Evolutionary conservation across 1,140 invertebrate species (phyloP).

Genomic region (Drosophila gunungcola): DNA sequence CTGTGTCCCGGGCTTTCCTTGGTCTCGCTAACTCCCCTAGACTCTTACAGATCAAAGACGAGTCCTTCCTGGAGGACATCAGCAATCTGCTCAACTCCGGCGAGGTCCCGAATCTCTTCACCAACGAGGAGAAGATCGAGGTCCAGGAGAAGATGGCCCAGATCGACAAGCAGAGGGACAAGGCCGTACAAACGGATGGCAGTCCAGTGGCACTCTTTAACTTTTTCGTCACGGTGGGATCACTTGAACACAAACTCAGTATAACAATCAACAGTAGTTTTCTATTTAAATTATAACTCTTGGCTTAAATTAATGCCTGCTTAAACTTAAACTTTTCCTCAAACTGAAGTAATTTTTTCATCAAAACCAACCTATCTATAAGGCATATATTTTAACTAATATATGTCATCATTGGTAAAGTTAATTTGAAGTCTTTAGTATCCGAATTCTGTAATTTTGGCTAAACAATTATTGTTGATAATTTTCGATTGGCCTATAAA

Average conservation of each 20-base stretch:
- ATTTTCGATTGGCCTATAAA: too few relatives aligned
- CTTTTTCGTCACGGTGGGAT: conserved; percentile 90
- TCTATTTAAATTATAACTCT: too few relatives aligned
- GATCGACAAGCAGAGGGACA: conserved; percentile 95
- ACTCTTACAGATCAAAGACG: conserved; percentile 92
- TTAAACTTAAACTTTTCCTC: too few relatives aligned
- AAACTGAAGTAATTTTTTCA: too few relatives aligned
- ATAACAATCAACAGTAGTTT: not conserved
- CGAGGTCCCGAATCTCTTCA: conserved; percentile 97
- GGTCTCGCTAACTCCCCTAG: conserved; percentile 39
- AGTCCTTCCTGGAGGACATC: conserved; percentile 96
- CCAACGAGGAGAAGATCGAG: conserved; percentile 94
- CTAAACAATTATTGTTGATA: too few relatives aligned
- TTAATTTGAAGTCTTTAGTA: too few relatives aligned
- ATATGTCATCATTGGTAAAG: too few relatives aligned
- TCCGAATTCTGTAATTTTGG: too few relatives aligned
- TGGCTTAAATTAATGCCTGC: too few relatives aligned
- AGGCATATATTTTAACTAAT: too few relatives aligned
- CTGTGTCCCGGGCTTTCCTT: conserved; percentile 3
- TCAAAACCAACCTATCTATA: too few relatives aligned
- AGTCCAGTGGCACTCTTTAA: conserved; percentile 96
- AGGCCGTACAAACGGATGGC: conserved; percentile 96
- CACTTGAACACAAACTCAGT: not conserved
- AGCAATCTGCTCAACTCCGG: conserved; percentile 97
- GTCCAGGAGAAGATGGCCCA: conserved; percentile 97